These are phyloP conservation scores for Aegotheles bennettii DNA, from an alignment of 2,113 vertebrate genomes.

Conservation along the genomic window DNA sequence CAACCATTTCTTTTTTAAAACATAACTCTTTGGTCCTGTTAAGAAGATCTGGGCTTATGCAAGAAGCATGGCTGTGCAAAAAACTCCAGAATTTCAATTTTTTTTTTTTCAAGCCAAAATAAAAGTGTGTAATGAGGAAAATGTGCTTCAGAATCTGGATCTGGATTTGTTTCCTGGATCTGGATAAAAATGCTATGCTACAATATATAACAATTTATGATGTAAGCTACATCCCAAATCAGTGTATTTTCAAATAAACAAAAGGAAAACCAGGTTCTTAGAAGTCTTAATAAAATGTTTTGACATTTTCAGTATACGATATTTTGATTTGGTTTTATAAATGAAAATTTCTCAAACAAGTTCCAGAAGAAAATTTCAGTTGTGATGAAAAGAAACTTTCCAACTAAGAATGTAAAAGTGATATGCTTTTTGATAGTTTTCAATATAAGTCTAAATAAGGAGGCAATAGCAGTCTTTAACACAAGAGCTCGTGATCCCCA, in stretches of 20 bases:
- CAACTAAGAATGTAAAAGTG: not conserved
- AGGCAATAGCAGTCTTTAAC: not conserved
- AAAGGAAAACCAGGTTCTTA: not conserved
- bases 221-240: accelerated
- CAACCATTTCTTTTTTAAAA: not conserved
- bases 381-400: not conserved
- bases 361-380: not conserved
- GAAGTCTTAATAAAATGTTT: accelerated
- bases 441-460: not conserved
- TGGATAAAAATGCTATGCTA: not conserved
- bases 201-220: not conserved
- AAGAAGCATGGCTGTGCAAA: not conserved
- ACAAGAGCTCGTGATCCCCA: too few species aligned
- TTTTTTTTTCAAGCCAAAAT: not conserved
- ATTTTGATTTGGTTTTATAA: not conserved
- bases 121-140: not conserved
- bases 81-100: not conserved
- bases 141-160: not conserved
- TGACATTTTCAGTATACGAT: accelerated
- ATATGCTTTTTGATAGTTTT: not conserved
- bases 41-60: not conserved
- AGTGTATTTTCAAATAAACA: not conserved
- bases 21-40: accelerated
- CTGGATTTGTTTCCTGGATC: not conserved
- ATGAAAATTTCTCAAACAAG: not conserved